These are phyloP conservation scores for Dendrophyllia cribrosa DNA, from an alignment of 64 coral and sea anemone genomes.

Conservation along the genomic window DNA sequence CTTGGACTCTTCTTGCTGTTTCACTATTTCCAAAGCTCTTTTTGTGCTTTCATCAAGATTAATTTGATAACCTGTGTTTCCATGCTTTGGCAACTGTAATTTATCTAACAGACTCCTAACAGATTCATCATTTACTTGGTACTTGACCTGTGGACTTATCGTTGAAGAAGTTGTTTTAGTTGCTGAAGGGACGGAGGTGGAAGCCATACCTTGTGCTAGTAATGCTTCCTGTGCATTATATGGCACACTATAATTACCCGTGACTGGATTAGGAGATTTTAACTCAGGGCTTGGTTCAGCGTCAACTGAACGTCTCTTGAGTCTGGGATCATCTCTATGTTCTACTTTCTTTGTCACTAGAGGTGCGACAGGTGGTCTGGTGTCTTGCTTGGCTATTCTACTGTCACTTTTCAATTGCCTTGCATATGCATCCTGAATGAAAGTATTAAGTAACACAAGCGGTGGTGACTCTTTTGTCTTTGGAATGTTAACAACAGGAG, in stretches of 20 bases:
- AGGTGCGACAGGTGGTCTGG: background rate
- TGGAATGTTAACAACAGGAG: background rate
- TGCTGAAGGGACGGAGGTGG: background rate
- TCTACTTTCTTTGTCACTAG: background rate
- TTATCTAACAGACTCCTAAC: background rate
- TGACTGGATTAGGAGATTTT: background rate
- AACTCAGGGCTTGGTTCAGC: background rate
- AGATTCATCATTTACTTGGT: constrained; percentile 20
- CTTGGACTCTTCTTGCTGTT: background rate
- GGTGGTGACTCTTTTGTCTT: background rate
- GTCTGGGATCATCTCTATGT: constrained; percentile 30
- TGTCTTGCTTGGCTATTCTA: background rate
- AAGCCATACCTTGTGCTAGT: background rate
- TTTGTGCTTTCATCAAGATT: constrained; percentile 4
- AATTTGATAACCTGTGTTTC: background rate
- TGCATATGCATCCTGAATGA: background rate
- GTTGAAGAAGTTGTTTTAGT: background rate
- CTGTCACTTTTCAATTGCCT: background rate
- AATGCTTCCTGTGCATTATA: constrained; percentile 22
- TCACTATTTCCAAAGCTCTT: background rate
- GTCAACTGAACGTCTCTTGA: background rate
- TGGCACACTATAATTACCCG: background rate
- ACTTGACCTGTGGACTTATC: background rate
- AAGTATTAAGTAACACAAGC: background rate
- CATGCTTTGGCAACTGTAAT: background rate